These are phyloP conservation scores for Blastomussa wellsi DNA, from an alignment of 92 coral and sea anemone genomes.

Conservation along the genomic window DNA sequence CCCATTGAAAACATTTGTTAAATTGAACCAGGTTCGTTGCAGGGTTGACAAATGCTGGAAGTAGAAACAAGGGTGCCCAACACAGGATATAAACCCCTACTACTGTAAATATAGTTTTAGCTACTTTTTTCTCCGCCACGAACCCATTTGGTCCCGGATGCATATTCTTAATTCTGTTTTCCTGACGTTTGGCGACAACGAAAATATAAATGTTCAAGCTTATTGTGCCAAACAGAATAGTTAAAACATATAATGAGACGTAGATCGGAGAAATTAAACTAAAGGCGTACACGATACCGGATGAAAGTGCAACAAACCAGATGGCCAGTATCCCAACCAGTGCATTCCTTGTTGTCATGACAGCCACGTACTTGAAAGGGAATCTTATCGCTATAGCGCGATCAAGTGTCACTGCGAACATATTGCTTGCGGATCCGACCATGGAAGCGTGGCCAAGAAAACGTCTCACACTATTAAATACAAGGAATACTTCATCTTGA, in stretches of 20 bases:
- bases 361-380: slow-evolving; percentile 47
- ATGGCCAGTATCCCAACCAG: slow-evolving; percentile 20
- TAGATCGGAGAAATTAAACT: neutral
- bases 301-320: slow-evolving; percentile 40
- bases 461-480: neutral
- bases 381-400: slow-evolving; percentile 53
- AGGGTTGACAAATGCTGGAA: slow-evolving; percentile 25
- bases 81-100: slow-evolving; percentile 29
- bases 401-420: slow-evolving; percentile 75
- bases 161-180: slow-evolving; percentile 24
- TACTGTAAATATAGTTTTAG: slow-evolving; percentile 37
- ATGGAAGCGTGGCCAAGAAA: slow-evolving; percentile 55
- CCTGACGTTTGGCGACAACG: slow-evolving; percentile 50
- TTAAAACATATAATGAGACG: neutral
- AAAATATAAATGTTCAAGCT: slow-evolving; percentile 50
- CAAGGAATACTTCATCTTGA: neutral
- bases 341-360: slow-evolving; percentile 37
- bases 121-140: slow-evolving; percentile 33
- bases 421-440: slow-evolving; percentile 63
- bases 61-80: slow-evolving; percentile 33
- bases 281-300: slow-evolving; percentile 7
- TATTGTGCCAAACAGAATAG: slow-evolving; percentile 31
- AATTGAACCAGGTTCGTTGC: neutral
- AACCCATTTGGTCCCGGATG: neutral
- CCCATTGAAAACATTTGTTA: neutral